These are phyloP conservation scores for Platygyra sinensis DNA, from an alignment of 64 coral and sea anemone species.

Conservation along the genomic window DNA sequence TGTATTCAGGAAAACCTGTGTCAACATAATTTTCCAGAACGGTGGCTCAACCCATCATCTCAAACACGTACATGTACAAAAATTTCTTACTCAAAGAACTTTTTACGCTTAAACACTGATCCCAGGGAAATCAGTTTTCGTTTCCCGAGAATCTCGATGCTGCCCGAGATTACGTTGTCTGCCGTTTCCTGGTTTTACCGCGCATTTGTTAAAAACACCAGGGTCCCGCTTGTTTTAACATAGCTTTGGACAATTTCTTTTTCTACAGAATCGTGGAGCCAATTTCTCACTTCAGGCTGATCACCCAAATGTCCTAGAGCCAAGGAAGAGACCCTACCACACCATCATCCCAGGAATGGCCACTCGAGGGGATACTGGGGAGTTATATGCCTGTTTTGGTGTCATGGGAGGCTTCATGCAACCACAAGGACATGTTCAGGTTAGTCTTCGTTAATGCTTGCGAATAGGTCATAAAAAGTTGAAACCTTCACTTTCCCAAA, in stretches of 20 bases:
- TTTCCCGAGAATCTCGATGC: too few species aligned
- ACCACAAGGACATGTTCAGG: slow-evolving; percentile 98
- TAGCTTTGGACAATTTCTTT: neutral
- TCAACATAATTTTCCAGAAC: too few species aligned
- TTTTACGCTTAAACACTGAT: too few species aligned
- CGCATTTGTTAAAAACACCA: neutral
- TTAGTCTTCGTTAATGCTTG: neutral
- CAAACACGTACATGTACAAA: too few species aligned
- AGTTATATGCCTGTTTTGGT: slow-evolving; percentile 94
- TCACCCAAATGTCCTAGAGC: slow-evolving; percentile 76
- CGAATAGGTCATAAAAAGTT: too few species aligned
- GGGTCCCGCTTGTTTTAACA: neutral
- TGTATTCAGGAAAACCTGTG: too few species aligned
- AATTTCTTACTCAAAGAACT: too few species aligned
- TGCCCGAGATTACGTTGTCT: too few species aligned
- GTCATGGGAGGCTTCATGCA: slow-evolving; percentile 99
- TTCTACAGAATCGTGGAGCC: slow-evolving; percentile 80
- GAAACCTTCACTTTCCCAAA: too few species aligned
- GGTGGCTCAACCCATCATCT: too few species aligned
- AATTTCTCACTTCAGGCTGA: slow-evolving; percentile 76
- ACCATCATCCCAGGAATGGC: slow-evolving; percentile 99
- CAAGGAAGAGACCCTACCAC: slow-evolving; percentile 90
- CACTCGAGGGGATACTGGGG: slow-evolving; percentile 68
- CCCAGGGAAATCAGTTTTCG: too few species aligned
- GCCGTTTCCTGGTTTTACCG: too few species aligned